Percentiles rank a stretch among this genome's conserved stretches.
phyloP scores from a whole-genome alignment of 2,113 vertebrate genomes.

The Brachyistius frenatus region DNA sequence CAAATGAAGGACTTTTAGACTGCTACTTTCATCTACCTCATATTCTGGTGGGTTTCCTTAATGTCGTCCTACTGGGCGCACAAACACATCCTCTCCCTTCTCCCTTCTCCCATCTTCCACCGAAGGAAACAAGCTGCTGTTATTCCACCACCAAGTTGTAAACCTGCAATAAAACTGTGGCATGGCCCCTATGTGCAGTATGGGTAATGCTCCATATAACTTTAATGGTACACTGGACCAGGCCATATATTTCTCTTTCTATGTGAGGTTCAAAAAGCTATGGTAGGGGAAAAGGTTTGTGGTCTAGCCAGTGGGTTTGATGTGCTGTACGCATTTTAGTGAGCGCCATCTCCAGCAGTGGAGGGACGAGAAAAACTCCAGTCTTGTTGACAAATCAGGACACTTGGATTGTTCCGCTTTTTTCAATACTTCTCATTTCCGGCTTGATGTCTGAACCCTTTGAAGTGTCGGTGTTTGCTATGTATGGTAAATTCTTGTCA shows the following conservation, averaged over 20 bases:
- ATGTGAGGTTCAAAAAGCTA: conserved; percentile 63
- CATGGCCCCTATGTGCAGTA: conserved; percentile 72
- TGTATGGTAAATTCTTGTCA: conserved; percentile 27
- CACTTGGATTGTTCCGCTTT: not conserved
- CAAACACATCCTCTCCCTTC: conserved; percentile 22
- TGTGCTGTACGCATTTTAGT: conserved; percentile 36
- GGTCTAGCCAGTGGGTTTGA: conserved; percentile 17
- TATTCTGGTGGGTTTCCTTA: conserved; percentile 1
- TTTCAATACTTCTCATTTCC: not conserved
- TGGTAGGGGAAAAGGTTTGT: conserved; percentile 27
- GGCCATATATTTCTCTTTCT: conserved; percentile 79
- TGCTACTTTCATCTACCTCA: conserved; percentile 29
- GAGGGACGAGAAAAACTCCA: not conserved
- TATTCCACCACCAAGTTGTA: conserved; percentile 77
- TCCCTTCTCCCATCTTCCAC: conserved; percentile 53
- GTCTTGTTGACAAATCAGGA: not conserved
- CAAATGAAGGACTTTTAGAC: not conserved
- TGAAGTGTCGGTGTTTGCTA: conserved; percentile 16
- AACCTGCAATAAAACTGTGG: conserved; percentile 81
- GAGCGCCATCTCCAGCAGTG: conserved; percentile 21
- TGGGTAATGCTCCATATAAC: conserved; percentile 83
- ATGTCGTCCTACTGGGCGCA: conserved; percentile 49
- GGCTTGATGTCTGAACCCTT: not conserved
- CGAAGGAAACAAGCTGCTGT: conserved; percentile 67
- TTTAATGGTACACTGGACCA: conserved; percentile 80